phyloP scores from a whole-genome alignment of 1,140 invertebrate genomes.

The Samia ricini region DNA sequence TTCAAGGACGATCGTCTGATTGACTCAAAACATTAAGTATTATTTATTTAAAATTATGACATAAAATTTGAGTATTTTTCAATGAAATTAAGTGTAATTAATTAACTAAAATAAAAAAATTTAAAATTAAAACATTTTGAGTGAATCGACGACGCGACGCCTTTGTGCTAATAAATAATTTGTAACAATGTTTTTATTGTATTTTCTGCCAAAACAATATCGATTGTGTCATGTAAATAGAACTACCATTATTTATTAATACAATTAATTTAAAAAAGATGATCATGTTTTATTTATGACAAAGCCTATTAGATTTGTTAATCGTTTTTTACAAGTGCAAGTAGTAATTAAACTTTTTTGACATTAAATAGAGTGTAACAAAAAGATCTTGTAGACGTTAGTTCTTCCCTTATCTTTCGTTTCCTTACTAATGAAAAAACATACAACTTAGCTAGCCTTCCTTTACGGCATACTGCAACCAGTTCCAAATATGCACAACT shows the following conservation, averaged over 20 bases:
- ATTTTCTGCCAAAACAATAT: constrained; percentile 73
- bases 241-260: constrained; percentile 78
- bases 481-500: no score
- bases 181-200: constrained; percentile 72
- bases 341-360: no score
- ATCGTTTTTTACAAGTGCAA: no score
- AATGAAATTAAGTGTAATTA: constrained; percentile 1
- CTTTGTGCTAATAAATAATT: constrained; percentile 36
- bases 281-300: constrained; percentile 55
- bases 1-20: constrained; percentile 5
- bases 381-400: no score
- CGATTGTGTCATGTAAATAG: constrained; percentile 77
- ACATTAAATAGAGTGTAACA: no score
- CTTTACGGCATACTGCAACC: no score
- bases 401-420: no score
- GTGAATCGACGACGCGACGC: constrained; percentile 35
- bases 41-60: background rate
- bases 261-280: constrained; percentile 74
- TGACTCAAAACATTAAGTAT: background rate
- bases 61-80: constrained; percentile 3
- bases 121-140: constrained; percentile 32
- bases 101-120: constrained; percentile 25
- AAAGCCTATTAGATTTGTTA: background rate
- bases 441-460: no score
- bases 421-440: no score